These are phyloP conservation scores for Sinhomidia bicolor DNA, from an alignment of 2,888 invertebrate species.

Conservation along the genomic window DNA sequence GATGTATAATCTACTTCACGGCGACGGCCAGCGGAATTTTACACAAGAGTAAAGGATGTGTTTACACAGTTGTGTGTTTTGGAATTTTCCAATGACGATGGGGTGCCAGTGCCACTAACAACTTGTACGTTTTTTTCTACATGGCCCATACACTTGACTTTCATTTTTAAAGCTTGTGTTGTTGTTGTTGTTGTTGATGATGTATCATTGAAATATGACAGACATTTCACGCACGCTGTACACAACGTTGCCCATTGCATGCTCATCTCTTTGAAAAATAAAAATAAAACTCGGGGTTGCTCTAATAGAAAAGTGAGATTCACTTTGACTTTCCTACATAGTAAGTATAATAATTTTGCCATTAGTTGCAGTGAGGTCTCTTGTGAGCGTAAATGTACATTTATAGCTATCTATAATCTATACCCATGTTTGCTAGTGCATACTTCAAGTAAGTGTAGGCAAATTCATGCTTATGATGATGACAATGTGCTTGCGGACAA, in stretches of 20 bases:
- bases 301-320: not conserved
- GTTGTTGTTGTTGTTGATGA: not conserved
- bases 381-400: no score
- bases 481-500: no score
- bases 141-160: slow-evolving; percentile 38
- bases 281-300: no score
- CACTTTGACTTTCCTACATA: not conserved
- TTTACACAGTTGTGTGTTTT: slow-evolving; percentile 40
- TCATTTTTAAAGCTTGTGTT: not conserved
- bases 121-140: no score
- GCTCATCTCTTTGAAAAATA: not conserved
- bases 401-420: no score
- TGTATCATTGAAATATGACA: slow-evolving; percentile 40
- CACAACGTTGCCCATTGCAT: not conserved
- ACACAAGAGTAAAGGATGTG: not conserved
- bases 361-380: not conserved
- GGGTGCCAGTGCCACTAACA: not conserved
- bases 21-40: not conserved
- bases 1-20: not conserved
- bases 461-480: not conserved
- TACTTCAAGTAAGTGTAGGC: not conserved
- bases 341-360: not conserved
- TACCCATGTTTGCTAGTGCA: no score
- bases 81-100: not conserved
- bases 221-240: slow-evolving; percentile 46